These are phyloP conservation scores for Tinea semifulvella DNA, from an alignment of 2,888 invertebrate species.

Conservation along the genomic window DNA sequence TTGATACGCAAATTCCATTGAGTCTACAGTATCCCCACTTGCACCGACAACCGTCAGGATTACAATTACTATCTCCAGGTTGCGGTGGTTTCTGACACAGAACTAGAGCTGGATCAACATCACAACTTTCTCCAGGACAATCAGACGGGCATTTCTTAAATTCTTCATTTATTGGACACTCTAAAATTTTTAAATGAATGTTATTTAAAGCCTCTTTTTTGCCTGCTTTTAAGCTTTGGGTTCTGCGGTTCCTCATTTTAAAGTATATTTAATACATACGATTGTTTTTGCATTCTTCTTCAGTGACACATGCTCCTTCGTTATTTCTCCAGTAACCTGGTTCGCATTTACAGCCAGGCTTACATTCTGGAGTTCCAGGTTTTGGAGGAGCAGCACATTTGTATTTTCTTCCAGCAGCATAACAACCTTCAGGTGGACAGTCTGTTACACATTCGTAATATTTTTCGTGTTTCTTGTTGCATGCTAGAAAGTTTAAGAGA, in stretches of 20 bases:
- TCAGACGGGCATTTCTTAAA: not conserved
- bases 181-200: no score
- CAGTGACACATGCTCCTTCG: conserved; percentile 19
- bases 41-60: not conserved
- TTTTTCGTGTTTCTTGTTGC: conserved; percentile 7
- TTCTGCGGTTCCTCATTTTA: no score
- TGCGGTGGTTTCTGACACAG: not conserved
- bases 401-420: not conserved
- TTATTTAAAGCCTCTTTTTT: no score
- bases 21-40: conserved; percentile 3
- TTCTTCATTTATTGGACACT: not conserved
- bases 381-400: conserved; percentile 7
- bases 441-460: not conserved
- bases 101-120: not conserved
- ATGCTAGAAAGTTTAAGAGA: no score
- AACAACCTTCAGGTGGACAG: conserved; percentile 12
- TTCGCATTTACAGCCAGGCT: conserved; percentile 6
- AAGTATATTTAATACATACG: not conserved
- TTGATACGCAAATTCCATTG: not conserved
- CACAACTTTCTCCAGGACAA: conserved; percentile 8
- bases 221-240: no score
- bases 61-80: not conserved
- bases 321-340: conserved; percentile 13
- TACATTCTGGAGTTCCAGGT: conserved; percentile 7
- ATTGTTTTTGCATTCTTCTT: conserved; percentile 17